phyloP scores from a whole-genome alignment of 2,113 vertebrate species.

The Petaurus breviceps region DNA sequence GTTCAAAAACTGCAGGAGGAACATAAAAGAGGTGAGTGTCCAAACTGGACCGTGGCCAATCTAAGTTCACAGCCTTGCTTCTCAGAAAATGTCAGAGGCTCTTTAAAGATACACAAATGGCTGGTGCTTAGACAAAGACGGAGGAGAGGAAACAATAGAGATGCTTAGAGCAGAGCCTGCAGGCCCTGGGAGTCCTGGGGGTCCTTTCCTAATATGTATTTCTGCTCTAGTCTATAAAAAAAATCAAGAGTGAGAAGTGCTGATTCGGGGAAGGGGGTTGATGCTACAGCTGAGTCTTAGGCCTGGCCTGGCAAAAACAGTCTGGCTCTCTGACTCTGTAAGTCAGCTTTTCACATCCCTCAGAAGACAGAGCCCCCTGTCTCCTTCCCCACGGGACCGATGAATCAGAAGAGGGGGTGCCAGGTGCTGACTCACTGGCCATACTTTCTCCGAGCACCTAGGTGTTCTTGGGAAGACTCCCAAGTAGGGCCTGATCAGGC shows the following conservation, averaged over 20 bases:
- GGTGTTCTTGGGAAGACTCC: slow-evolving; percentile 3
- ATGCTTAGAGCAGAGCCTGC: background rate
- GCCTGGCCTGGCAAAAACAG: background rate
- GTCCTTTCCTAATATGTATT: background rate
- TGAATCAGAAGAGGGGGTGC: background rate
- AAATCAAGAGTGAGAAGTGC: background rate
- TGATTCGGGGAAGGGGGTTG: background rate
- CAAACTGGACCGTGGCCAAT: background rate
- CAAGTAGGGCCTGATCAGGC: slow-evolving; percentile 23
- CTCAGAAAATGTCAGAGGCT: background rate
- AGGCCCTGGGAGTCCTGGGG: background rate
- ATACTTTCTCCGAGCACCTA: background rate
- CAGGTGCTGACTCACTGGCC: background rate
- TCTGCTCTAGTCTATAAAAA: background rate
- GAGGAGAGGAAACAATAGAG: background rate
- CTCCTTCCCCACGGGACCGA: background rate
- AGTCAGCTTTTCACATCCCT: background rate
- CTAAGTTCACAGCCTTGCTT: background rate
- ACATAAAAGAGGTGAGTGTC: background rate
- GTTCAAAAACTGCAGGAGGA: slow-evolving; percentile 24
- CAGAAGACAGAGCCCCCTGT: background rate
- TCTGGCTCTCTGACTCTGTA: background rate
- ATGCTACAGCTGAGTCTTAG: background rate
- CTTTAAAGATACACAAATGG: background rate
- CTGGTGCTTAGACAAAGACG: background rate